A percentile compares a stretch with the other conserved stretches of the same genome.
These are phyloP conservation scores for Lepas anatifera DNA, from an alignment of 2,888 invertebrate species.

Conservation along the genomic window DNA sequence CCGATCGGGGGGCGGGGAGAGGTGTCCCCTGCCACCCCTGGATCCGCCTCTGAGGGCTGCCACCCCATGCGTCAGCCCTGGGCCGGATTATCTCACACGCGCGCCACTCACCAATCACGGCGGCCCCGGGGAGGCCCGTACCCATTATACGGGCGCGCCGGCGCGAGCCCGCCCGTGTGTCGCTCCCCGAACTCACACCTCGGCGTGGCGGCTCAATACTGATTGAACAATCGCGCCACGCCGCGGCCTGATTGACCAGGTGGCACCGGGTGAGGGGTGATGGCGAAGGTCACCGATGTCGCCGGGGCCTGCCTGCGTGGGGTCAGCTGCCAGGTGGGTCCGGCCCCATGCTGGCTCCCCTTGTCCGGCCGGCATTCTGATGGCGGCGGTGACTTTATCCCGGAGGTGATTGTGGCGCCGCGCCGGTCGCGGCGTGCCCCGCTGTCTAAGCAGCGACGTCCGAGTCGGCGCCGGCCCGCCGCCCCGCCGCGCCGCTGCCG, in stretches of 20 bases:
- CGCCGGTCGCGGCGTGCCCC: neutral
- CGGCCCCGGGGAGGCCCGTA: too few species aligned
- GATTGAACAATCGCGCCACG: neutral
- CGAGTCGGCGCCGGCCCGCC: conserved; percentile 1
- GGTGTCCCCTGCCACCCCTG: too few species aligned
- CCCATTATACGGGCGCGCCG: too few species aligned
- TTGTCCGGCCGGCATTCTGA: neutral
- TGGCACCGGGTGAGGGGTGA: neutral
- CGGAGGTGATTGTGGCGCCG: neutral
- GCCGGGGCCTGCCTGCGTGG: neutral
- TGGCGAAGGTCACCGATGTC: neutral
- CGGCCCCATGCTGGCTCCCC: neutral
- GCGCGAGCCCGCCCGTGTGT: too few species aligned
- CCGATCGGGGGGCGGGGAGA: too few species aligned
- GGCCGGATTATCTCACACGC: too few species aligned
- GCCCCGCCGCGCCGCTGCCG: conserved; percentile 1
- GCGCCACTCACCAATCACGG: too few species aligned
- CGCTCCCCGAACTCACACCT: neutral
- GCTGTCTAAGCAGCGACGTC: neutral
- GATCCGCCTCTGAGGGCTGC: too few species aligned
- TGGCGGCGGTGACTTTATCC: neutral
- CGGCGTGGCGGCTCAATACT: neutral
- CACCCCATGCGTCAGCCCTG: too few species aligned
- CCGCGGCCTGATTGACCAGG: neutral
- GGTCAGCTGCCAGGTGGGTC: neutral